Evolutionary conservation across 2,888 invertebrate species (phyloP).

Genomic region (Ephialtes manifestator): DNA sequence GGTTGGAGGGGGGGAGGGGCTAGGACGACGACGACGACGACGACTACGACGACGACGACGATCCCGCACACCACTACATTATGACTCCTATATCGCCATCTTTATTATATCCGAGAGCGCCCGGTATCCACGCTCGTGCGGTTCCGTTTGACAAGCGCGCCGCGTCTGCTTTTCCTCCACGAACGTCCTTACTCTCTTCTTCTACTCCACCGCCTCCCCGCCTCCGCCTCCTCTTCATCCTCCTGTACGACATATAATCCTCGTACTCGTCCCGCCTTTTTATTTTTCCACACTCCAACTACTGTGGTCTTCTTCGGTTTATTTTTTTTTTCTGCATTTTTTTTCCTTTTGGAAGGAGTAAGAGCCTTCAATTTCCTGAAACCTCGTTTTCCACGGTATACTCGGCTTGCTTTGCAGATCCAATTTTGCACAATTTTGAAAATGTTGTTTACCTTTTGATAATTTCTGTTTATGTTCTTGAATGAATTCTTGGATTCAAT

Average conservation of each 20-base stretch:
- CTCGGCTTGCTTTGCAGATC: conserved; percentile 55
- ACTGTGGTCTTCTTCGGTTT: conserved; percentile 39
- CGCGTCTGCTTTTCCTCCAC: conserved; percentile 70
- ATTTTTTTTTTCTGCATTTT: conserved; percentile 45
- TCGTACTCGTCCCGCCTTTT: conserved; percentile 45
- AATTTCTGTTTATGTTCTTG: neutral
- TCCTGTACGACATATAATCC: conserved; percentile 51
- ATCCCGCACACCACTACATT: conserved; percentile 83
- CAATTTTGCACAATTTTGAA: neutral
- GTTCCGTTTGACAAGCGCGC: conserved; percentile 79
- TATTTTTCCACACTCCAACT: conserved; percentile 57
- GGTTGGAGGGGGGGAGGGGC: conserved; percentile 16
- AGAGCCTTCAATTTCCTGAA: conserved; percentile 45
- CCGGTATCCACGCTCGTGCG: conserved; percentile 75
- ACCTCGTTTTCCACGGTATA: neutral
- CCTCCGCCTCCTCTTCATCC: conserved; percentile 30
- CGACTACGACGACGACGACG: conserved; percentile 59
- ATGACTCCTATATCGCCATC: conserved; percentile 85
- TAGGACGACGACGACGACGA: conserved; percentile 40
- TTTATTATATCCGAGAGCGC: conserved; percentile 83
- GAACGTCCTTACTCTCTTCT: conserved; percentile 66
- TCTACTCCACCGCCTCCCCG: conserved; percentile 2
- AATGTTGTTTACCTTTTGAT: neutral
- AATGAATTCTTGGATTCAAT: neutral
- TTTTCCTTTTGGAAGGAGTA: conserved; percentile 14